Evolutionary conservation across 2,113 vertebrate species (phyloP).

Genomic region (Aythya baeri): DNA sequence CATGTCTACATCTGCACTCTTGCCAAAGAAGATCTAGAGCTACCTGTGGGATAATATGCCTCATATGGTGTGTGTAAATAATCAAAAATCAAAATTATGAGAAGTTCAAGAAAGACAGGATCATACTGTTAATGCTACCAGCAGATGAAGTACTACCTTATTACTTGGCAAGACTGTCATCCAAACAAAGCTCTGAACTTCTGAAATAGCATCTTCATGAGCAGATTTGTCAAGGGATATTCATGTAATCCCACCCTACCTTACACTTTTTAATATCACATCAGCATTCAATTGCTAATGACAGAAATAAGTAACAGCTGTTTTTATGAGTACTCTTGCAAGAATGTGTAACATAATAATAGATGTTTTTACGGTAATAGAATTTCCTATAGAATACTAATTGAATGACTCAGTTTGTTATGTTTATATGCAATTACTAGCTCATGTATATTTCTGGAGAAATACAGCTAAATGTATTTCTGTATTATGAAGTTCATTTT

Average conservation of each 20-base stretch:
- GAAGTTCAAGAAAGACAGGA: not conserved
- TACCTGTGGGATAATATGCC: not conserved
- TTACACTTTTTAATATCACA: not conserved
- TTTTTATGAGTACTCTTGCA: not conserved
- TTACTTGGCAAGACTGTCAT: not conserved
- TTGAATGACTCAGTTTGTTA: constrained; percentile 33
- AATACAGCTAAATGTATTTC: not conserved
- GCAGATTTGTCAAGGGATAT: not conserved
- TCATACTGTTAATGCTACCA: not conserved
- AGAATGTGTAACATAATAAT: not conserved
- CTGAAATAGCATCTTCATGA: not conserved
- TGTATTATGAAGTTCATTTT: not conserved
- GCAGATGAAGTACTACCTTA: not conserved
- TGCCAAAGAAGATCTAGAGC: not conserved
- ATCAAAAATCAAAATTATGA: not conserved
- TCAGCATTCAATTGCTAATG: not conserved
- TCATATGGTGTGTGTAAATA: not conserved
- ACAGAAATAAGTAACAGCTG: not conserved
- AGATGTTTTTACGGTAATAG: not conserved
- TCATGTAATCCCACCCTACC: not conserved
- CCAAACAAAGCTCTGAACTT: not conserved
- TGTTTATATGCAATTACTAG: not conserved
- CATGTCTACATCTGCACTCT: not conserved
- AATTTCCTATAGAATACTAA: not conserved
- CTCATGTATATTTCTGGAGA: not conserved